These are phyloP conservation scores for Tachypleus tridentatus DNA, from an alignment of 1,140 invertebrate genomes.

Conservation along the genomic window DNA sequence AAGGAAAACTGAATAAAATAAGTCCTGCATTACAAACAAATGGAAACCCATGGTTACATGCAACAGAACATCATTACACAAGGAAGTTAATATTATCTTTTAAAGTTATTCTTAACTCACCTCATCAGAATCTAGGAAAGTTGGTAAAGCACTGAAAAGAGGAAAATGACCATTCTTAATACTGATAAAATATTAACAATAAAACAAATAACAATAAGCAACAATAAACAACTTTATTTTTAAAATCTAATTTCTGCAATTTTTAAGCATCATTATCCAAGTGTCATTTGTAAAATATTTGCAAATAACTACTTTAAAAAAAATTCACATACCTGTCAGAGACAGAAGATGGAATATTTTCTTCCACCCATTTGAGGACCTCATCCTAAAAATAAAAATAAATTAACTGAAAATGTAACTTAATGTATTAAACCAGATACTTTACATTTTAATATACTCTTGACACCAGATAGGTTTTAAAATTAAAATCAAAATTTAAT, in stretches of 20 bases:
- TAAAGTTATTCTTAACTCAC: conserved; percentile 24
- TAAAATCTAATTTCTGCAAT: too few species aligned
- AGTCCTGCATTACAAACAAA: too few species aligned
- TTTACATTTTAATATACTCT: conserved; percentile 3
- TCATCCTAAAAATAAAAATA: conserved; percentile 45
- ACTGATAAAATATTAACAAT: conserved; percentile 10
- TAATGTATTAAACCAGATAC: neutral
- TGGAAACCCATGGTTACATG: too few species aligned
- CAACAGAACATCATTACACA: too few species aligned
- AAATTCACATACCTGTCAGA: conserved; percentile 48
- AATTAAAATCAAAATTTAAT: too few species aligned
- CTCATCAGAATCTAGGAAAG: conserved; percentile 71
- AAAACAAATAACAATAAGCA: conserved; percentile 7
- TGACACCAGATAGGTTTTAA: neutral
- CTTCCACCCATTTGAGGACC: conserved; percentile 81
- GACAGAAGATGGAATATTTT: conserved; percentile 60
- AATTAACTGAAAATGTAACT: neutral
- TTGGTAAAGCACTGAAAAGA: conserved; percentile 50
- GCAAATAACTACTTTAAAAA: neutral
- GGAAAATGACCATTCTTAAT: conserved; percentile 6
- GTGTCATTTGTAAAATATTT: neutral
- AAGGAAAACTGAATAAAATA: too few species aligned
- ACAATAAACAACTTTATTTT: too few species aligned
- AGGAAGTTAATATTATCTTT: too few species aligned
- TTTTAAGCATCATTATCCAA: too few species aligned